phyloP scores from a whole-genome alignment of 1,140 invertebrate genomes.

The Cardiocondyla obscurior region DNA sequence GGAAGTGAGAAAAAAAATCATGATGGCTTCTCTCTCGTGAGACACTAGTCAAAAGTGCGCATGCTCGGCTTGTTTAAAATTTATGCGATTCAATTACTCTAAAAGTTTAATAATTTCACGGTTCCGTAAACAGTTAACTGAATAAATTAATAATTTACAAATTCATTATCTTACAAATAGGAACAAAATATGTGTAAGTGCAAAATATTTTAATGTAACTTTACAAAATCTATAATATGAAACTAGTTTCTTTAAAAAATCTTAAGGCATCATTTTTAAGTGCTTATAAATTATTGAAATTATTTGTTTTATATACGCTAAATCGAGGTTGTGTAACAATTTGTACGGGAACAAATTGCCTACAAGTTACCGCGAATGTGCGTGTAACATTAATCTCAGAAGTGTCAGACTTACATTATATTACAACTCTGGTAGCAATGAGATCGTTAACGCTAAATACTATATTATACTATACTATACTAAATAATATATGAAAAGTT shows the following conservation, averaged over 20 bases:
- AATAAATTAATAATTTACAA: no score
- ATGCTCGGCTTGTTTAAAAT: no score
- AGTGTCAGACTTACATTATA: conserved; percentile 46
- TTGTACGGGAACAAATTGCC: conserved; percentile 9
- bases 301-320: background rate
- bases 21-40: no score
- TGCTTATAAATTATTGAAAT: background rate
- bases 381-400: conserved; percentile 29
- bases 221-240: background rate
- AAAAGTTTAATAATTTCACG: no score
- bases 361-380: conserved; percentile 20
- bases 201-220: conserved; percentile 18
- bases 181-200: background rate
- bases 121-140: no score
- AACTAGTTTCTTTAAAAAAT: conserved; percentile 16
- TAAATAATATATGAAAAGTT: background rate
- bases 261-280: background rate
- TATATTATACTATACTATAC: no score
- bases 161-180: conserved; percentile 17
- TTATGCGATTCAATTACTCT: no score
- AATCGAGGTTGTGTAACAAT: conserved; percentile 11
- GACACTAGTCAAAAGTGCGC: no score
- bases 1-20: no score
- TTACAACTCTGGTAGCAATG: conserved; percentile 50
- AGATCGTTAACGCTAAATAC: conserved; percentile 66